Conservation (phyloP, 2,797 vertebrate genomes). For the Gouania willdenowi region DNA sequence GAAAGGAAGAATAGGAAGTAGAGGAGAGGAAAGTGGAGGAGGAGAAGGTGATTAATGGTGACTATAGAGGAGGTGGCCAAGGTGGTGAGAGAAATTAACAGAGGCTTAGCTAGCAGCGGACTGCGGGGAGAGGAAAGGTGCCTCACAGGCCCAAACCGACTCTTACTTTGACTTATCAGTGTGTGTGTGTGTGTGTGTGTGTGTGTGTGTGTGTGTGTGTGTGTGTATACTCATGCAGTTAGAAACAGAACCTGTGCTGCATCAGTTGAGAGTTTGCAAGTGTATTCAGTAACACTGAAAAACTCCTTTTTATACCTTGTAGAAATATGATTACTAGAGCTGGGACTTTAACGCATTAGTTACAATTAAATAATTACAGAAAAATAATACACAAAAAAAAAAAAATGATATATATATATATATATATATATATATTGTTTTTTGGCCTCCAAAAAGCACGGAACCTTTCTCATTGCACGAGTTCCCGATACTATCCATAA, state of each 20-base stretch:
- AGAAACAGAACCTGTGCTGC: neutral
- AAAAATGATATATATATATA: too few species aligned
- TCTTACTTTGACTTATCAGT: conserved; percentile 23
- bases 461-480: too few species aligned
- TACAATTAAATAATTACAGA: too few species aligned
- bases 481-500: too few species aligned
- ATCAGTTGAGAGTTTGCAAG: too few species aligned
- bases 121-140: conserved; percentile 45
- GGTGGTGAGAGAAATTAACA: conserved; percentile 69
- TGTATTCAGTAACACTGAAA: neutral
- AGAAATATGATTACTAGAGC: too few species aligned
- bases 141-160: conserved; percentile 20
- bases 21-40: conserved; percentile 15
- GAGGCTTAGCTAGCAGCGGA: conserved; percentile 60
- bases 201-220: too few species aligned
- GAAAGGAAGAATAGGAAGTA: conserved; percentile 1
- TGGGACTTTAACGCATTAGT: too few species aligned
- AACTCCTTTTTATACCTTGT: too few species aligned
- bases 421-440: too few species aligned
- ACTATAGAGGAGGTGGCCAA: conserved; percentile 62
- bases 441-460: too few species aligned
- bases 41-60: conserved; percentile 63
- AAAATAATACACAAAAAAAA: too few species aligned
- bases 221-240: neutral
- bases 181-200: neutral